Percentiles rank a stretch among this genome's conserved stretches.
phyloP scores from a whole-genome alignment of 2,888 invertebrate genomes.

The Colletes collaris region DNA sequence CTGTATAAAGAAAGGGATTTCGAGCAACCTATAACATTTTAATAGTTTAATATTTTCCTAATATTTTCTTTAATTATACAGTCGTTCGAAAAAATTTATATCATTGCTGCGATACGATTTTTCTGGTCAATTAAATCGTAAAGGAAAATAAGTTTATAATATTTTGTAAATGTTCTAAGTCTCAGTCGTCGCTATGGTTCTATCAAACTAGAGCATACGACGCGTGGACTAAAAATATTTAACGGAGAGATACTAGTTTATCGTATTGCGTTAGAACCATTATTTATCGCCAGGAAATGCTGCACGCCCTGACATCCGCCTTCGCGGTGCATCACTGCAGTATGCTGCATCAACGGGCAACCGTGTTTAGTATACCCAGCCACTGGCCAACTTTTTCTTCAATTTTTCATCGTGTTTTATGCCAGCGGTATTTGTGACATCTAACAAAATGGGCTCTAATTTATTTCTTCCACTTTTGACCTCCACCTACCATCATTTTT shows the following conservation, averaged over 20 bases:
- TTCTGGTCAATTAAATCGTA: no score
- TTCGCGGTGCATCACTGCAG: background rate
- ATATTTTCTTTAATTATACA: no score
- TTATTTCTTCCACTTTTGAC: background rate
- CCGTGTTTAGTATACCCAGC: background rate
- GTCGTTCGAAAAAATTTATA: no score
- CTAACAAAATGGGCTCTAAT: background rate
- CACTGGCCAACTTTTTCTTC: conserved; percentile 1
- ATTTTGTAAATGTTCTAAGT: no score
- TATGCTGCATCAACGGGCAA: conserved; percentile 3
- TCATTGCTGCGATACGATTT: no score
- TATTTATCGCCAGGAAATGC: conserved; percentile 28
- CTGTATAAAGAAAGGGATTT: no score
- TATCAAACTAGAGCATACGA: background rate
- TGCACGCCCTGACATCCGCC: conserved; percentile 26
- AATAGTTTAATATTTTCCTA: no score
- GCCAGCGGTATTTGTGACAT: background rate
- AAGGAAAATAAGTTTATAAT: no score
- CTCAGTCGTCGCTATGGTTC: no score
- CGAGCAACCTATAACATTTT: no score
- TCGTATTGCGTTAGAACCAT: conserved; percentile 13
- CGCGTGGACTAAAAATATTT: conserved; percentile 12
- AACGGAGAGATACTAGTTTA: conserved; percentile 18
- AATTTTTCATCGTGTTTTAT: background rate
- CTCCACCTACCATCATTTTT: no score